Percentiles rank a stretch among this genome's conserved stretches.
Conservation (phyloP, 53 echinoderm and acorn worm genomes). For the Holothuria scabra region DNA sequence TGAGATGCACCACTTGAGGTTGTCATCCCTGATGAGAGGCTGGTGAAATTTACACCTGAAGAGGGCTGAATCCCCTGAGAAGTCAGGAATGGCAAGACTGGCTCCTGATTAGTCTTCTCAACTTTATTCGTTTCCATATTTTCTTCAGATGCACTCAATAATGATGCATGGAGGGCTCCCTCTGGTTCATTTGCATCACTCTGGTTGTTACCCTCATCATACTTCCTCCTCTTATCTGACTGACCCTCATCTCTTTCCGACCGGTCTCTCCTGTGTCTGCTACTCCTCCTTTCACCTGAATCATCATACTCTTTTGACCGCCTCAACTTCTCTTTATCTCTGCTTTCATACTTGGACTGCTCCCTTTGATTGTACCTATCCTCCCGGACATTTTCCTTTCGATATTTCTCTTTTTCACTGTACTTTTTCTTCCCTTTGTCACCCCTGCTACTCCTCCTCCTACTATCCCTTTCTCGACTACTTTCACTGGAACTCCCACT, state of each 20-base stretch:
- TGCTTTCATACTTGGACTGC: slow-evolving; percentile 21
- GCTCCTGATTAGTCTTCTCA: no score
- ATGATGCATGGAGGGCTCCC: slow-evolving; percentile 8
- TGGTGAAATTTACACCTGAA: no score
- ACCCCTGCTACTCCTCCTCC: slow-evolving; percentile 37
- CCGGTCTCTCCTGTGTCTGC: no score
- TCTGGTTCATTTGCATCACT: not conserved
- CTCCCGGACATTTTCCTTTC: slow-evolving; percentile 3
- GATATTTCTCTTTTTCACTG: slow-evolving; percentile 14
- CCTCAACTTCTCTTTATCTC: slow-evolving; percentile 18
- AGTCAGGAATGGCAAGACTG: no score
- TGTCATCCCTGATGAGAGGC: no score
- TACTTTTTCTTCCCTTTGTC: slow-evolving; percentile 14
- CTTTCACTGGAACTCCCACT: slow-evolving; percentile 11
- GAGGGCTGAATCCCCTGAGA: no score
- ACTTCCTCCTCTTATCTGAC: no score
- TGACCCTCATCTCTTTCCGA: not conserved
- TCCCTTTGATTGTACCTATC: slow-evolving; percentile 5
- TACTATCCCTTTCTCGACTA: slow-evolving; percentile 33
- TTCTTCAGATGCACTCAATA: not conserved
- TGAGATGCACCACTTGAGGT: not conserved
- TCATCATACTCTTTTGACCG: not conserved
- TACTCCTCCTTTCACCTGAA: not conserved
- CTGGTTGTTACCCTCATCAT: not conserved
- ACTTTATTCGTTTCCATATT: no score